These are phyloP conservation scores for Bothrops jararaca DNA, from an alignment of 2,113 vertebrate species.

Conservation along the genomic window DNA sequence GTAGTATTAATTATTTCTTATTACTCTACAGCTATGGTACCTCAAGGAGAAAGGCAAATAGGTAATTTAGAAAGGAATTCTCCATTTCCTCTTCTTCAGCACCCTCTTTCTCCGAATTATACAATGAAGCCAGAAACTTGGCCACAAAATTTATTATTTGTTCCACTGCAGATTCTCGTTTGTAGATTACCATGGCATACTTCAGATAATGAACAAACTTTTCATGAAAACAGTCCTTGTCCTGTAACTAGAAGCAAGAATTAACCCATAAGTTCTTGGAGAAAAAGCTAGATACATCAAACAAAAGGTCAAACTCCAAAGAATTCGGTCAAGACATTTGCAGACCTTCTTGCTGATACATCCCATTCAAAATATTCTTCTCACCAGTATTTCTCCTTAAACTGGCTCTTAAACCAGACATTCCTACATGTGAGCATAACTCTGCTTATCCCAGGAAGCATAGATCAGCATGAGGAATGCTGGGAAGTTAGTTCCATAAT, in stretches of 20 bases:
- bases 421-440: background rate
- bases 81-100: constrained; percentile 65
- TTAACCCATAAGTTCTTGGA: background rate
- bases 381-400: background rate
- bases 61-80: constrained; percentile 79
- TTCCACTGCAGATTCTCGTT: constrained; percentile 86
- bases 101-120: constrained; percentile 61
- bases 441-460: background rate
- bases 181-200: constrained; percentile 89
- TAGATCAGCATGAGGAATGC: background rate
- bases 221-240: constrained; percentile 82
- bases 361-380: background rate
- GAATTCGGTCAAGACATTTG: background rate
- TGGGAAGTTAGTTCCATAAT: background rate
- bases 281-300: background rate
- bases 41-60: constrained; percentile 90
- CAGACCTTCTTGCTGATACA: background rate
- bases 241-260: constrained; percentile 72
- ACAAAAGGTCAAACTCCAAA: background rate
- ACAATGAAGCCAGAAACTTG: constrained; percentile 87
- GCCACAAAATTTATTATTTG: constrained; percentile 86
- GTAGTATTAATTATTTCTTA: background rate
- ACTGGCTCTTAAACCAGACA: background rate
- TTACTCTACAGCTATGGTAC: constrained; percentile 63
- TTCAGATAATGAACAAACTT: constrained; percentile 88